Base-by-base conservation (phyloP, 2,888 invertebrate species). In the Melipona bicolor region DNA sequence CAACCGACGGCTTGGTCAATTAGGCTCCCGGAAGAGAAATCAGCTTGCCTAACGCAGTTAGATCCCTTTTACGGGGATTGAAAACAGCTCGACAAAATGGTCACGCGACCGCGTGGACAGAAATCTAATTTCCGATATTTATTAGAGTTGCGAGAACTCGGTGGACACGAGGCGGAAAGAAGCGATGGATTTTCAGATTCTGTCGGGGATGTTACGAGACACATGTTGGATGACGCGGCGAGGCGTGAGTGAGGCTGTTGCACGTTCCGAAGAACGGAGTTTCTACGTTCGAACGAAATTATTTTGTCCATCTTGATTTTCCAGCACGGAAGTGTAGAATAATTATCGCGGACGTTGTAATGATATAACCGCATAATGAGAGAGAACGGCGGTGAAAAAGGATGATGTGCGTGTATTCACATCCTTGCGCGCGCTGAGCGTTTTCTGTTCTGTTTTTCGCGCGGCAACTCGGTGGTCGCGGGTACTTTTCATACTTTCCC, bases 1-100 rank as follows among this genome's bases (percentile, higher is more conserved):
- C 81, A 84, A 86, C 72, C 59, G 61, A 81, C 81, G 90, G 87
- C 84, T 84, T 84, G 89, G 88, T 83, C 87, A 90, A 90, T 91
- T 90, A 89, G 86, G 87, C 84, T 73, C 65, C 79, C 77, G 83
- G 80, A 89, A 85, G 89, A 85, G 90, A 80, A 90, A 91, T 89
- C 90, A 87, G 87, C 88, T 89, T 84, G 81, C 84, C 87, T 91
- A 91, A 90, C 90, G 85, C 79, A 59, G 85, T 90, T 91, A 87
- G 87, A 74, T 79, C 83, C 89, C 87, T 90, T 91, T 89, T 86
- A 87, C 87, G 81, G 81, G 81, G 89, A 90, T 90, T 89, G 91
- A 90, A 90, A 90, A 89, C 83, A 88, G 80, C 79, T 69, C 75
- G 88, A 83, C 84, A 79, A 90, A 90, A 91, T 86, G 87, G 76